These are phyloP conservation scores for Steinernema hermaphroditum DNA, from an alignment of 2,888 invertebrate genomes.

Conservation along the genomic window DNA sequence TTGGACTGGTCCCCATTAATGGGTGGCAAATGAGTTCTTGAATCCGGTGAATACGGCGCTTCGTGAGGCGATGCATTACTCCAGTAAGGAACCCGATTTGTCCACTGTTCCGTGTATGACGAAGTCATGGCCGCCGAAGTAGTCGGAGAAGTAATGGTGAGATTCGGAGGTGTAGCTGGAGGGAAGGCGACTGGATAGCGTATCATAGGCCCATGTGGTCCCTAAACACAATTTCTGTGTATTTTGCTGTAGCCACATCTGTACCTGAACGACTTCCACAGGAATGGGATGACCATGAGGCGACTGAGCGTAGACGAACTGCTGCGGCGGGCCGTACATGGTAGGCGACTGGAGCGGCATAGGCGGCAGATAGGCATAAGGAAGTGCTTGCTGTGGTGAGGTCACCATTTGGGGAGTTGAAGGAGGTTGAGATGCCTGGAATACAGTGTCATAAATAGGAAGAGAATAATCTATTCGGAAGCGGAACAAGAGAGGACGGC, in stretches of 20 bases:
- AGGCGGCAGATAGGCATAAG: constrained; percentile 16
- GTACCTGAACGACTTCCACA: constrained; percentile 24
- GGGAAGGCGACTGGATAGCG: constrained; percentile 20
- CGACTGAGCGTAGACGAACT: constrained; percentile 20
- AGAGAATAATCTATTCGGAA: neutral
- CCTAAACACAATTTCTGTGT: neutral
- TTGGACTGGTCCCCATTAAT: neutral
- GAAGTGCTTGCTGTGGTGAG: neutral
- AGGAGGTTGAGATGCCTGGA: neutral
- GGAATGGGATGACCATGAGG: constrained; percentile 25
- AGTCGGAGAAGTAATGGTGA: neutral
- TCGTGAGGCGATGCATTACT: constrained; percentile 3
- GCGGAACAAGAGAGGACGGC: no score
- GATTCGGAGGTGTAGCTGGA: neutral
- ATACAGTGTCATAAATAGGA: neutral
- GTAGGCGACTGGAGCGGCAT: constrained; percentile 24
- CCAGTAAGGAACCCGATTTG: constrained; percentile 21
- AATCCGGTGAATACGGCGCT: neutral
- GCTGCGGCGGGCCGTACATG: constrained; percentile 23
- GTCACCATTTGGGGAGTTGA: constrained; percentile 1
- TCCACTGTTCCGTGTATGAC: constrained; percentile 26
- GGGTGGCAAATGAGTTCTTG: constrained; percentile 7
- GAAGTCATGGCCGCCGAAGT: neutral
- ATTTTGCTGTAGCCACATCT: no score
- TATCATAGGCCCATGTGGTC: neutral